Base-by-base conservation (phyloP, 2,113 vertebrate genomes). In the Brachyhypopomus occidentalis region DNA sequence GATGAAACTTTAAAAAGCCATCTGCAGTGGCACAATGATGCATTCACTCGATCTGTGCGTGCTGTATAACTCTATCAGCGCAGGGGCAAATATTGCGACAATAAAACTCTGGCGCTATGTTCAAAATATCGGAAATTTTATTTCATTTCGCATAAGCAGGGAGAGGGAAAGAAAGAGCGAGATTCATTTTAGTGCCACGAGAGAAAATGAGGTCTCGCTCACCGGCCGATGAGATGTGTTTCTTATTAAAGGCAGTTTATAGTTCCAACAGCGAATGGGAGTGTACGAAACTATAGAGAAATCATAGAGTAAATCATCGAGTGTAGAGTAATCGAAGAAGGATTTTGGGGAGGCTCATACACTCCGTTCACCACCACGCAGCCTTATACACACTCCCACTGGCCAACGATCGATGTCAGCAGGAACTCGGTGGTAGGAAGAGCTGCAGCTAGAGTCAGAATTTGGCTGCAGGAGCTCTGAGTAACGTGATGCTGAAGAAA, bases 91-190 rank as follows among this genome's bases (percentile, higher is more conserved):
- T 77, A 81, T 83, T 79, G 78, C 55, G 55, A 78, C 81, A 82
- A 81, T 84, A 86, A 79, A 88, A 86, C 75, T 86, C 36, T 20
- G 17, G 11, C 38, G 52, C 81, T 76, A 66, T 63, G 62, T 83
- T 60, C 64, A 66, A 80, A 75, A 85, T 84, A 88, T 78, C 75
- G 70, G 67, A 84, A 78, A 83, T 80, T 76, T 62, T 79, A 83
- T 87, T 87, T 86, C 77, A 87, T 87, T 86, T 79, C 34, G 45
- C 75, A 67, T 86, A 84, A 87, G 84, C 86, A 85, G 79, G 12
- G 81, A 80, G 69, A 81, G 70, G 19, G 69, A 58, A 72, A 77
- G 76, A 80, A 79, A 80, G 66, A 80, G 74, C 56, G 1, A 86
- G 83, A 76, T 87, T 82, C 70, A 80, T 88, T 84, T 23, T 82